These are phyloP conservation scores for Ceyx melanurus DNA, from an alignment of 2,113 vertebrate species.

Conservation along the genomic window DNA sequence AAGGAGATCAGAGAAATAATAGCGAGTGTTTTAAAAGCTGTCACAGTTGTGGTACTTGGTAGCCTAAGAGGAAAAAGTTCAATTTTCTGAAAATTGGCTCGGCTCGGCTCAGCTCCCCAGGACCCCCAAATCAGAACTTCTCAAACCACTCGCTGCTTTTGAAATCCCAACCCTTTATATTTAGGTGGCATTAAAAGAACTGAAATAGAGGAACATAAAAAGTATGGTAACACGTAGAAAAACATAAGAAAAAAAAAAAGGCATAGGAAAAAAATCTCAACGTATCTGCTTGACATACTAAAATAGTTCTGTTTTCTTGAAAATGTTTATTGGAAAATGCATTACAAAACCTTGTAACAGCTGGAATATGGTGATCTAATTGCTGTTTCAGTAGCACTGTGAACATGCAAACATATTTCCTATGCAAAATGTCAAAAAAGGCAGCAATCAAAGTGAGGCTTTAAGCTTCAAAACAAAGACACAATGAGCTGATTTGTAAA, in stretches of 20 bases:
- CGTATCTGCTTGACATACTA: constrained; percentile 57
- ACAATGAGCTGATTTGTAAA: constrained; percentile 80
- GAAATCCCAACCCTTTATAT: background rate
- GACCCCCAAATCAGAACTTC: background rate
- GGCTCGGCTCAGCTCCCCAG: background rate
- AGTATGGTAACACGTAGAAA: background rate
- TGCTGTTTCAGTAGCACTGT: constrained; percentile 74
- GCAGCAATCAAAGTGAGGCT: constrained; percentile 78
- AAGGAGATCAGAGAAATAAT: background rate
- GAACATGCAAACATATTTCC: constrained; percentile 77
- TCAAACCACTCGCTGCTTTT: background rate
- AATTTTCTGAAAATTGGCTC: background rate
- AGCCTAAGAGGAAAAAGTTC: background rate
- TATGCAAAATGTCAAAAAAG: constrained; percentile 81
- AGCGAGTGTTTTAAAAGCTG: background rate
- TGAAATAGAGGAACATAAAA: background rate
- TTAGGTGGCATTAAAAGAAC: background rate
- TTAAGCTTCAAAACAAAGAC: constrained; percentile 79
- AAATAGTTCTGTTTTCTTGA: constrained; percentile 64
- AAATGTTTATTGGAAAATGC: constrained; percentile 75
- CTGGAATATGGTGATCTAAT: constrained; percentile 81
- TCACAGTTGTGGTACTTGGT: background rate
- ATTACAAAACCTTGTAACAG: constrained; percentile 75
- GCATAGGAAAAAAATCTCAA: background rate
- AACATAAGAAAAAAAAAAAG: background rate